Conservation (phyloP, 2,888 invertebrate species). For the Dilophus febrilis region DNA sequence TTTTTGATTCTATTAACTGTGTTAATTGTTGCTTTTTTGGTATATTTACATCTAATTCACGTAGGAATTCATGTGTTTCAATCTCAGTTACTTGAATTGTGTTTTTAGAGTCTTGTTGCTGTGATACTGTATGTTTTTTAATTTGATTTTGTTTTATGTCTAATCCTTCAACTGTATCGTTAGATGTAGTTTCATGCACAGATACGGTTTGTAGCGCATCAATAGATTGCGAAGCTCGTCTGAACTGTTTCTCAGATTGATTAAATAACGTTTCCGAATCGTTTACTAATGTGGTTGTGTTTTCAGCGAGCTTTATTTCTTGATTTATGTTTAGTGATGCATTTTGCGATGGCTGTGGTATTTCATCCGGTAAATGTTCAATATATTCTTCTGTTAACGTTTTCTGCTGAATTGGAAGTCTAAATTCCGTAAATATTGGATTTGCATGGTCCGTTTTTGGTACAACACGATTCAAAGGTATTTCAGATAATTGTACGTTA, state of each 20-base stretch:
- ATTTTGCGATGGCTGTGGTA: not conserved
- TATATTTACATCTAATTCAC: not conserved
- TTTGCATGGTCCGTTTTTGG: not conserved
- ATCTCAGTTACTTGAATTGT: conserved; percentile 1
- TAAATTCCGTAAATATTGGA: no score
- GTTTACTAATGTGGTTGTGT: conserved; percentile 20
- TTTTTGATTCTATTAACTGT: not conserved
- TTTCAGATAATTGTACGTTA: not conserved
- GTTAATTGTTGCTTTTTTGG: not conserved
- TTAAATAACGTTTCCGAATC: conserved; percentile 15
- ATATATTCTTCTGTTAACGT: no score
- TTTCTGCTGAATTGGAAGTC: no score
- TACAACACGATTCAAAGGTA: not conserved
- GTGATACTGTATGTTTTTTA: not conserved
- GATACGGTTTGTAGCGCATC: conserved; percentile 22
- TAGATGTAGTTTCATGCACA: conserved; percentile 17
- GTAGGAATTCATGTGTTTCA: not conserved
- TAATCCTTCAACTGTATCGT: conserved; percentile 18
- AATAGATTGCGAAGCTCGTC: conserved; percentile 30
- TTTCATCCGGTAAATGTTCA: no score
- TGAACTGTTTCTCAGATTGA: conserved; percentile 20
- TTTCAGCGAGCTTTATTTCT: conserved; percentile 17
- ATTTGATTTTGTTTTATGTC: not conserved
- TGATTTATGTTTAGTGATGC: conserved; percentile 28
- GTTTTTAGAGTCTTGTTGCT: not conserved